Conservation (phyloP, 2,113 vertebrate species). For the Alexandromys fortis region DNA sequence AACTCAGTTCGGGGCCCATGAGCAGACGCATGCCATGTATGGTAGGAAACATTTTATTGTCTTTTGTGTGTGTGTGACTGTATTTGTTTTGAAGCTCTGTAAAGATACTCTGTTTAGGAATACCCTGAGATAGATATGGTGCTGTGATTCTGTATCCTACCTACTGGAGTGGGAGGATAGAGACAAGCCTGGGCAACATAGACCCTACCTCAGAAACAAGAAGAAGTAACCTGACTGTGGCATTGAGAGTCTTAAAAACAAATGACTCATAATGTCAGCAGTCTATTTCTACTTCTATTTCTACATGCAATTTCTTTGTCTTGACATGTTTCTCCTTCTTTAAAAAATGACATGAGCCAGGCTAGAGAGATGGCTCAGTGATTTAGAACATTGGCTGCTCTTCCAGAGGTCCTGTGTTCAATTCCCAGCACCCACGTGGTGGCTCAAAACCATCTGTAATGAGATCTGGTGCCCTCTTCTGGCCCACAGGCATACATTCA, state of each 20-base stretch:
- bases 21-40: constrained; percentile 99
- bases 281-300: constrained; percentile 9
- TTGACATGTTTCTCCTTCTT: neutral
- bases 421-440: no score
- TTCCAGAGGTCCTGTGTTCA: no score
- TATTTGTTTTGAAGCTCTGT: constrained; percentile 67
- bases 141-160: neutral
- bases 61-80: constrained; percentile 76
- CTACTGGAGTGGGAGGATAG: no score
- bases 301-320: neutral
- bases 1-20: constrained; percentile 93
- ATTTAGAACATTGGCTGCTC: no score
- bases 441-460: no score
- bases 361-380: no score
- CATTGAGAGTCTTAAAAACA: constrained; percentile 9
- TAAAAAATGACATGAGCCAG: neutral
- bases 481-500: no score
- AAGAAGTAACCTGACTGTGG: neutral
- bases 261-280: neutral
- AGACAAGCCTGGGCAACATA: neutral
- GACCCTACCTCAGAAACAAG: neutral
- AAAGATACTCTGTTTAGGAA: constrained; percentile 40
- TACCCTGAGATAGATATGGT: neutral
- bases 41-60: constrained; percentile 90
- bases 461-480: no score